phyloP scores from a whole-genome alignment of 2,113 vertebrate genomes.

The Hassar affinis region DNA sequence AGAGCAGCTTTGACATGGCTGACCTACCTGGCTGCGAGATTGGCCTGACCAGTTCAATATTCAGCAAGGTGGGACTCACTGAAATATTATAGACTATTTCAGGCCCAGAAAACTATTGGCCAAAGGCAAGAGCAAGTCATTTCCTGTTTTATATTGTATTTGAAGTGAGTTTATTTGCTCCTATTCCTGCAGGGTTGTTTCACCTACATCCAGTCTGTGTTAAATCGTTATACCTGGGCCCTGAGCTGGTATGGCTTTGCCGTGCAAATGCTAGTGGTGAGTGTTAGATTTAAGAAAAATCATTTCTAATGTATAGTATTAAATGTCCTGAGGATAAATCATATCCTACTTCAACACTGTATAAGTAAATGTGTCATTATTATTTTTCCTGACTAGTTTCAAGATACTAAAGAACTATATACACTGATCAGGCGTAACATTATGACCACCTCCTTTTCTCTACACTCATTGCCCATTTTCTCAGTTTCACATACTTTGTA shows the following conservation, averaged over 20 bases:
- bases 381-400: neutral
- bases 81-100: neutral
- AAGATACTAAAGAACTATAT: neutral
- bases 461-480: no score
- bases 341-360: neutral
- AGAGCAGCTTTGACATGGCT: conserved; percentile 61
- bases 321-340: neutral
- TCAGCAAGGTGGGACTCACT: conserved; percentile 59
- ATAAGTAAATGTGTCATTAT: neutral
- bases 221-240: conserved; percentile 75
- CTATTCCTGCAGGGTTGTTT: conserved; percentile 70
- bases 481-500: no score
- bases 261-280: conserved; percentile 78
- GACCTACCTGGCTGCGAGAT: conserved; percentile 60
- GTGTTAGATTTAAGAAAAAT: conserved; percentile 23
- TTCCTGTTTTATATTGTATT: neutral
- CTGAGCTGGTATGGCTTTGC: conserved; percentile 80
- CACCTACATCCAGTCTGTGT: conserved; percentile 67
- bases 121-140: neutral
- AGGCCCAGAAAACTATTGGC: neutral
- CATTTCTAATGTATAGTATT: neutral
- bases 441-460: no score
- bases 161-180: neutral
- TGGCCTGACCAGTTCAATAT: conserved; percentile 61
- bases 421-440: no score